These are phyloP conservation scores for Dicaeum eximium DNA, from an alignment of 2,113 vertebrate species.

Conservation along the genomic window DNA sequence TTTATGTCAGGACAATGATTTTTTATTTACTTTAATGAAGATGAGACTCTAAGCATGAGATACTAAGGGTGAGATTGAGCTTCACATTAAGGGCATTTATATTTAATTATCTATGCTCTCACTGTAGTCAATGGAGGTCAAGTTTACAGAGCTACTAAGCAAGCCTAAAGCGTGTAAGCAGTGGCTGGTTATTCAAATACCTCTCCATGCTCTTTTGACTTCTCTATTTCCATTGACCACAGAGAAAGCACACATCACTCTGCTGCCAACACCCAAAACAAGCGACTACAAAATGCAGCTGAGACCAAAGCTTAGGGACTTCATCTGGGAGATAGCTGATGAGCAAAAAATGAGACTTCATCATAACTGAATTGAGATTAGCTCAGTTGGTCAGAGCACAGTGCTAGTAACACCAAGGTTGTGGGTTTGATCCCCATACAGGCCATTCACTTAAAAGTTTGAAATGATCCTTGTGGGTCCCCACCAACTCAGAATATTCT, in stretches of 20 bases:
- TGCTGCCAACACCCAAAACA: background rate
- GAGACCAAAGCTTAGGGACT: background rate
- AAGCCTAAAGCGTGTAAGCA: background rate
- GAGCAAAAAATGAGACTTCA: background rate
- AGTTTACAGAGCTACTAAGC: background rate
- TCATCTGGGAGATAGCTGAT: background rate
- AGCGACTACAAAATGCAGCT: background rate
- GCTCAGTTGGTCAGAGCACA: background rate
- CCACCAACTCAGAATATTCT: background rate
- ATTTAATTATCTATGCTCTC: background rate
- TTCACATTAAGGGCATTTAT: background rate
- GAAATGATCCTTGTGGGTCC: accelerated
- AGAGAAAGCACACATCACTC: background rate
- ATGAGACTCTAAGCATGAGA: background rate
- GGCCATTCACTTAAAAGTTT: background rate
- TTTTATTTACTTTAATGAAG: background rate
- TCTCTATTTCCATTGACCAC: background rate
- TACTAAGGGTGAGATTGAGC: background rate
- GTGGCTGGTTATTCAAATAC: background rate
- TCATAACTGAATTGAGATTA: background rate
- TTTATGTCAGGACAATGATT: background rate
- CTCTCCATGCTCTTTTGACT: background rate
- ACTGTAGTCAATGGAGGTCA: background rate
- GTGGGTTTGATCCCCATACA: background rate
- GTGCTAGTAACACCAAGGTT: background rate